These are phyloP conservation scores for Sciaenops ocellatus DNA, from an alignment of 2,797 vertebrate species.

Conservation along the genomic window DNA sequence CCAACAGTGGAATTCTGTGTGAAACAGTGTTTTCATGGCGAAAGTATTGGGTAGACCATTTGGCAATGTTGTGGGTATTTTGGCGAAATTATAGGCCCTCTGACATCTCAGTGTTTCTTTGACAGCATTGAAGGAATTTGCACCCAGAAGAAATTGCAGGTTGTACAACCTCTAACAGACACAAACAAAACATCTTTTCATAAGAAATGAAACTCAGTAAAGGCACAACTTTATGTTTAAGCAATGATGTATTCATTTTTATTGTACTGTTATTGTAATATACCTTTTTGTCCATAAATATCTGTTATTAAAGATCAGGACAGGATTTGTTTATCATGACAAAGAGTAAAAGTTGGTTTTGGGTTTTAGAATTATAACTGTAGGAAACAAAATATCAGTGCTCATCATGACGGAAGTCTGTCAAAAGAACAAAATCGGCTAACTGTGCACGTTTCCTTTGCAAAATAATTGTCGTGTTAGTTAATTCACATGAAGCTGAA, in stretches of 20 bases:
- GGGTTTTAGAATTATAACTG: not conserved
- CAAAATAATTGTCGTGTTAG: not conserved
- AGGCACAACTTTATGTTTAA: not conserved
- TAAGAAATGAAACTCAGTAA: not conserved
- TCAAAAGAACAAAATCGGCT: not conserved
- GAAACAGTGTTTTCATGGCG: slow-evolving; percentile 29
- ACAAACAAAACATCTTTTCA: slow-evolving; percentile 21
- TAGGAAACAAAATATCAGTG: not conserved
- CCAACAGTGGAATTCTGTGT: slow-evolving; percentile 11
- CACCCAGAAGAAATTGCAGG: slow-evolving; percentile 23
- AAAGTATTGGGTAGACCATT: slow-evolving; percentile 4
- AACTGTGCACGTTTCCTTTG: not conserved
- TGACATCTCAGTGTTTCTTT: slow-evolving; percentile 15
- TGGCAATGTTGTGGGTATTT: slow-evolving; percentile 22
- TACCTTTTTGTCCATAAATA: not conserved
- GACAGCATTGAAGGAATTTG: slow-evolving; percentile 21
- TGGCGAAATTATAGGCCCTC: slow-evolving; percentile 38
- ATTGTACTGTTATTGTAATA: not conserved
- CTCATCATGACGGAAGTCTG: not conserved
- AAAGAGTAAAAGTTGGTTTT: not conserved
- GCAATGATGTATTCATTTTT: not conserved
- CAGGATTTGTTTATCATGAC: not conserved
- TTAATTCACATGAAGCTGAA: not conserved
- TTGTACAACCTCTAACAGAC: slow-evolving; percentile 10
- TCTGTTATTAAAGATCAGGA: not conserved